These are phyloP conservation scores for Lycaena phlaeas DNA, from an alignment of 2,888 invertebrate species.

Conservation along the genomic window DNA sequence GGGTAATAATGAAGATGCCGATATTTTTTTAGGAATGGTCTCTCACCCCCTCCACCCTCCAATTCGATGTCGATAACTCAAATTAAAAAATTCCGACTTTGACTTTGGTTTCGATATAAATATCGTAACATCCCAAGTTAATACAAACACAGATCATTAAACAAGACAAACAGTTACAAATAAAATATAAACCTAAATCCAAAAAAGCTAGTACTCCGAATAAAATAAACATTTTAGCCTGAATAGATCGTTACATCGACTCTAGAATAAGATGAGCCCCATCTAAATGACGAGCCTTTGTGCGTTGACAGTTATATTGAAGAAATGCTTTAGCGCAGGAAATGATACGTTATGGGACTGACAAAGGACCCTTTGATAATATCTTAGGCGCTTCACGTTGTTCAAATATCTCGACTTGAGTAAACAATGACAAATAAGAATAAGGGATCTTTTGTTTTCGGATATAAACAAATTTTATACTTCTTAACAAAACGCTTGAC, in stretches of 20 bases:
- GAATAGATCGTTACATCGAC: conserved; percentile 51
- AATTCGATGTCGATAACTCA: too few relatives aligned
- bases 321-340: conserved; percentile 14
- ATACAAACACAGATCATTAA: too few relatives aligned
- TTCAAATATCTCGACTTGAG: not conserved
- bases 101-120: too few relatives aligned
- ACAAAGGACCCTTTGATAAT: conserved; percentile 16
- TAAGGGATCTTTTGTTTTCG: not conserved
- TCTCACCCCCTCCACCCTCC: too few relatives aligned
- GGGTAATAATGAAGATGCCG: too few relatives aligned
- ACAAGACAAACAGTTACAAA: conserved; percentile 8
- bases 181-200: conserved; percentile 13
- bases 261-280: conserved; percentile 23
- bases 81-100: too few relatives aligned
- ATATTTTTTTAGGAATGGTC: too few relatives aligned
- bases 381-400: not conserved
- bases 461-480: too few relatives aligned
- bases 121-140: too few relatives aligned
- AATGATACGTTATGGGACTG: conserved; percentile 15
- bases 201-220: conserved; percentile 22
- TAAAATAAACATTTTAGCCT: conserved; percentile 49
- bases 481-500: too few relatives aligned
- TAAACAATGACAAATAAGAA: not conserved
- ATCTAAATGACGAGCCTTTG: conserved; percentile 33
- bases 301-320: conserved; percentile 23